phyloP scores from a whole-genome alignment of 1,140 invertebrate species.

The Panulirus ornatus region DNA sequence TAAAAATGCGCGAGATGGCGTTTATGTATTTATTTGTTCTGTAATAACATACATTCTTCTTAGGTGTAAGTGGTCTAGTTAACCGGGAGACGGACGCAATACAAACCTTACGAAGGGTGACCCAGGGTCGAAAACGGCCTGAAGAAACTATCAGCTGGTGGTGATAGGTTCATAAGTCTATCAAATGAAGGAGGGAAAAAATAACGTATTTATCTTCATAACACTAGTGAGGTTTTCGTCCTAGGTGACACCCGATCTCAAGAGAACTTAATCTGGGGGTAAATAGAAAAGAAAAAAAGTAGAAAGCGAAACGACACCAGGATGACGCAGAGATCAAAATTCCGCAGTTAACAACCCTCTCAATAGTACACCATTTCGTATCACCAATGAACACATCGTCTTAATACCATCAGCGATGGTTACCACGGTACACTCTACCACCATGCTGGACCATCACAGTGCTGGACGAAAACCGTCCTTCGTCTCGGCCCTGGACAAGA shows the following conservation, averaged over 20 bases:
- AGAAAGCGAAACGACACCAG: no score
- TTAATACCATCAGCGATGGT: no score
- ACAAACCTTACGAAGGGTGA: background rate
- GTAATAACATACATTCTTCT: slow-evolving; percentile 30
- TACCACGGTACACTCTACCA: no score
- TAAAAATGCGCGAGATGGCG: slow-evolving; percentile 6
- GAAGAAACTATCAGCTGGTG: background rate
- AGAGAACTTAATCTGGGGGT: no score
- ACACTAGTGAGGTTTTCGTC: background rate
- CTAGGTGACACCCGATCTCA: no score
- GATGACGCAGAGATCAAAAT: no score
- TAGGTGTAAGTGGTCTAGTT: background rate
- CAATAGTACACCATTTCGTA: no score
- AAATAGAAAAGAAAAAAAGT: no score
- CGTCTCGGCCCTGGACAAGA: background rate
- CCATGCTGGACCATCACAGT: no score
- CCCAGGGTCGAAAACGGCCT: background rate
- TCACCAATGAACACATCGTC: no score
- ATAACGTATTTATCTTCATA: background rate
- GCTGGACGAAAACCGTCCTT: no score
- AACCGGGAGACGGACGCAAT: background rate
- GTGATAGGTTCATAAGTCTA: slow-evolving; percentile 11
- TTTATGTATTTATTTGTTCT: slow-evolving; percentile 32
- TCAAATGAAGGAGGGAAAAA: background rate
- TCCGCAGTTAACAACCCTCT: no score